phyloP scores from a whole-genome alignment of 2,888 invertebrate species.

The Xanthorhoe spadicearia region DNA sequence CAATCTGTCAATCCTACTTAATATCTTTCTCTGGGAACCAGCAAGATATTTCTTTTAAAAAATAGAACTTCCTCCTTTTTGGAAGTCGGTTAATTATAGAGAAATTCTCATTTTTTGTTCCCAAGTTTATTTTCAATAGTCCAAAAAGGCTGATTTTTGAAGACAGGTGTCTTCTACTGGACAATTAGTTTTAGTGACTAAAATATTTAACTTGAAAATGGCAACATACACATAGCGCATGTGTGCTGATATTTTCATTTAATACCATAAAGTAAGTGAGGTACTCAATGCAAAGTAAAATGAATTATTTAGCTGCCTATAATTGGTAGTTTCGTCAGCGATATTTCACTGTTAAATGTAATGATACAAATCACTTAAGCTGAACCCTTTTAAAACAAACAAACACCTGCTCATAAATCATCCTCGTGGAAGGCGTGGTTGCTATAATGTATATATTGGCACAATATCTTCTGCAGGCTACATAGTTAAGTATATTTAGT shows the following conservation, averaged over 20 bases:
- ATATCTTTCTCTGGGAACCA: slow-evolving; percentile 21
- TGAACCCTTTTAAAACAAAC: slow-evolving; percentile 44
- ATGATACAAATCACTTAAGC: slow-evolving; percentile 27
- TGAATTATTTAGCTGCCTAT: slow-evolving; percentile 6
- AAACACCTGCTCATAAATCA: slow-evolving; percentile 43
- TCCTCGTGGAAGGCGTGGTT: slow-evolving; percentile 41
- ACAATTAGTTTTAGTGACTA: too few species aligned
- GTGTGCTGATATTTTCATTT: too few species aligned
- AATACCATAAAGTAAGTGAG: not conserved
- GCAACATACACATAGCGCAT: too few species aligned
- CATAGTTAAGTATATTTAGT: not conserved
- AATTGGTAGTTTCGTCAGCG: slow-evolving; percentile 11
- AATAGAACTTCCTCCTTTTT: too few species aligned
- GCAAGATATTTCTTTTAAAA: not conserved
- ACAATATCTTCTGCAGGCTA: slow-evolving; percentile 41
- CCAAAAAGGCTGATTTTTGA: too few species aligned
- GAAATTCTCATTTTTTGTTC: too few species aligned
- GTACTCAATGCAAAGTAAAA: too few species aligned
- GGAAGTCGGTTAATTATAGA: too few species aligned
- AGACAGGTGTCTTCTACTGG: too few species aligned
- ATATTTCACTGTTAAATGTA: slow-evolving; percentile 19
- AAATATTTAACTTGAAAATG: too few species aligned
- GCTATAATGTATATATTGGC: slow-evolving; percentile 43
- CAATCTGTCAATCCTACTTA: slow-evolving; percentile 63
- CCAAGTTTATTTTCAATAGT: too few species aligned